A percentile compares a stretch with the other conserved stretches of the same genome.
Evolutionary conservation across 1,140 invertebrate genomes (phyloP).

Genomic region (Euura lappo): DNA sequence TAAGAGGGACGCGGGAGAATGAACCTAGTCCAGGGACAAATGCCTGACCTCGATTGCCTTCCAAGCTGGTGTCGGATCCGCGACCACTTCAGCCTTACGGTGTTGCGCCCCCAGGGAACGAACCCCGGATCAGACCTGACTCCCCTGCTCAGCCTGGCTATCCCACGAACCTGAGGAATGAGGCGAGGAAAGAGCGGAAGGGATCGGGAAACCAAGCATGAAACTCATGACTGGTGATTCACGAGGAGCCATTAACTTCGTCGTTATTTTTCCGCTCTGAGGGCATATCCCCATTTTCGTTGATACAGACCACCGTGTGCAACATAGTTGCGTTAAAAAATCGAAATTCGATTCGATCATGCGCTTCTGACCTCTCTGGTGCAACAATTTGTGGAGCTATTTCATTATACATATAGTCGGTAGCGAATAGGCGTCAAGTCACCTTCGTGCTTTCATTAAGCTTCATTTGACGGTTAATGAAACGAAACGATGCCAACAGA

Average conservation of each 20-base stretch:
- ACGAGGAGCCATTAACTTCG: constrained; percentile 1
- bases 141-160: background rate
- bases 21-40: background rate
- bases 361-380: no score
- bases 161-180: background rate
- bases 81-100: constrained; percentile 4
- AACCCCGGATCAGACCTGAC: constrained; percentile 1
- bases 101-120: constrained; percentile 1
- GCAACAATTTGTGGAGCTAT: background rate
- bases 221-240: constrained; percentile 2
- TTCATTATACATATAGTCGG: background rate
- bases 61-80: background rate
- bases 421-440: background rate
- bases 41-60: background rate
- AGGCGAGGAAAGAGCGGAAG: background rate
- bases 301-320: no score
- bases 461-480: background rate
- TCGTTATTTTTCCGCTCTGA: constrained; percentile 5
- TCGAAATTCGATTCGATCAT: no score
- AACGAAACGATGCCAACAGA: background rate
- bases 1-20: no score
- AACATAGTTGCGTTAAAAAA: no score
- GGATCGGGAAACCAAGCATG: background rate
- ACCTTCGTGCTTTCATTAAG: background rate
- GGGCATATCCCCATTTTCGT: background rate